Evolutionary conservation across 2,113 vertebrate species (phyloP), one percentile per base, ranked within the genome.

Genomic region (Microcebus griseorufus): DNA sequence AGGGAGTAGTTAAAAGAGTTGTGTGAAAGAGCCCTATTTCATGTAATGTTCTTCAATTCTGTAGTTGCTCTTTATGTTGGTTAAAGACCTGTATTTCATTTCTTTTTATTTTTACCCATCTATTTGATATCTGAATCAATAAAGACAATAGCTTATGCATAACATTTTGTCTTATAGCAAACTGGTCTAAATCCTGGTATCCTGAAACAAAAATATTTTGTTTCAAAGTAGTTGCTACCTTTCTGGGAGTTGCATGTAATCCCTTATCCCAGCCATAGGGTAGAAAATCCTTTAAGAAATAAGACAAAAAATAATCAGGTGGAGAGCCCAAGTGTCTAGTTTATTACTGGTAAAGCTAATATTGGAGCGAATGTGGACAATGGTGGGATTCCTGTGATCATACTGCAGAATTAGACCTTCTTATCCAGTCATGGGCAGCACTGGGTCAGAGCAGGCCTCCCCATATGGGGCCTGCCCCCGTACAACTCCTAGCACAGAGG

Each of bases 141-240:
- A 65, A 93, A 88, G 13, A 60, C 3, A 72, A 88, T 73, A 80
- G 64, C n/a, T 48, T 65, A 83, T 17, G 4, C 0, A 17, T n/a
- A 76, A 53, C 62, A 55, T 84, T 89, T 89, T 85, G 34, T 85
- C 60, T 76, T 51, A 34, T 6, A 67, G 23, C 6, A 62, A 53
- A 45, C 23, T 82, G 13, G 34, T 72, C 90, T 48, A 67, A 51
- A 42, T 78, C 75, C 27, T 76, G 27, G 13, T 82, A 51, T 87
- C 67, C 32, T 39, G 16, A 95, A 90, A n/a, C n/a, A n/a, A n/a
- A 87, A 70, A 82, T 16, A 88, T 84, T 79, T 94, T 81, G 51
- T 73, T 93, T 82, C 73, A 55, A 88, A 76, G 60, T 11, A 79
- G 34, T 65, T n/a, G 22, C 14, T 29, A 48, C 16, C 37, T 92